Evolutionary conservation across 2,113 vertebrate genomes (phyloP), one percentile per base, ranked within the genome.

Genomic region (Saccopteryx bilineata): DNA sequence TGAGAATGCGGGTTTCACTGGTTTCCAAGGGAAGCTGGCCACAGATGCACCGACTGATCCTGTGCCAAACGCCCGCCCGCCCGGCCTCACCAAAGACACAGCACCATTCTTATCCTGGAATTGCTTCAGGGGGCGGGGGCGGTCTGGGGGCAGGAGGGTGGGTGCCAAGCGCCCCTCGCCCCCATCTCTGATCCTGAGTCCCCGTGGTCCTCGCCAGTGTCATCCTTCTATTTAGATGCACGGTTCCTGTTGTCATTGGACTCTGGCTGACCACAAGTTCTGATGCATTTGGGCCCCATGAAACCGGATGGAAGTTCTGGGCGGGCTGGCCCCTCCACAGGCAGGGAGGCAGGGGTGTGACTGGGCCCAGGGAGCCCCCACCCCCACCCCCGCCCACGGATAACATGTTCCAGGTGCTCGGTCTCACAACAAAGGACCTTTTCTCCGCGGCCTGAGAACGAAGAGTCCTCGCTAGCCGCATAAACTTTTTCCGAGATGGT

Each of bases 351-450:
- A 71, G 93, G 81, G 83, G 21, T 78, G 96, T n/a, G 89, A 92
- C 18, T 18, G 87, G 96, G 96, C 95, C 96, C 72, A 72, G 69
- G 46, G 8, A 97, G 96, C 96, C 90, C 97, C 96, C 90, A 98
- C 90, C 93, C 96, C 87, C 52, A 97, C 94, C 97, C 26, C 48
- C 33, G 28, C 2, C 5, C 19, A 14, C 92, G 94, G 98, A 98
- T 98, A 98, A 98, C 98, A 90, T 98, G 95, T 98, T 98, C 99
- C 99, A 99, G 99, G 99, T 99, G 99, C 99, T 98, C 98, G 88
- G 94, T 90, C 95, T 90, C 90, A 95, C 98, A 98, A 99, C 99
- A 99, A 99, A 99, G 99, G 94, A 97, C 96, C 99, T 99, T 99
- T 99, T 99, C 99, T 99, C 98, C 24, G 90, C 92, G 95, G 97